Conservation (phyloP, 2,888 invertebrate species). For the Lottia scabra region DNA sequence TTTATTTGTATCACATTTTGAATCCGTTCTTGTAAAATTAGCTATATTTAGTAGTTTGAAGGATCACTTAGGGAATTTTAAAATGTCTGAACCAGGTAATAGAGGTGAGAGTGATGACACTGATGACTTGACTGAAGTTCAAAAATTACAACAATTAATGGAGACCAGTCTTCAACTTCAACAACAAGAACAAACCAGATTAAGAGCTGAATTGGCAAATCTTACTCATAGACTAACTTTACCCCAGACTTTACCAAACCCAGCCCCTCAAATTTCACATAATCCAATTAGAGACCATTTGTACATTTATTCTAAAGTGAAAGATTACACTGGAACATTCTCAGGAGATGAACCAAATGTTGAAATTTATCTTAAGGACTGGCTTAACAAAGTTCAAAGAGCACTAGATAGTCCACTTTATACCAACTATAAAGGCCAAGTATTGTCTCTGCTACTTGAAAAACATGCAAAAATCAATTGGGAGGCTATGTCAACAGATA, state of each 20-base stretch:
- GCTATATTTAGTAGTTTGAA: too few species aligned
- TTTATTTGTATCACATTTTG: too few species aligned
- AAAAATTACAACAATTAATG: not conserved
- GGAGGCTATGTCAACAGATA: not conserved
- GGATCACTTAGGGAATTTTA: too few species aligned
- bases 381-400: not conserved
- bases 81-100: too few species aligned
- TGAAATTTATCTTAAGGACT: not conserved
- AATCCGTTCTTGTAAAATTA: too few species aligned
- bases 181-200: not conserved
- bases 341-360: slow-evolving; percentile 1
- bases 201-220: not conserved
- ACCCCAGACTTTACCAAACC: not conserved
- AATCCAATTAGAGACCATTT: not conserved
- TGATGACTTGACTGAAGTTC: not conserved
- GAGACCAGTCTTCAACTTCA: not conserved
- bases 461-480: not conserved
- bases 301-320: not conserved
- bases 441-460: not conserved
- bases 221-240: not conserved
- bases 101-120: too few species aligned
- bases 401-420: not conserved
- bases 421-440: not conserved
- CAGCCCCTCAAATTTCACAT: not conserved
- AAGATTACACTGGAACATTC: not conserved